These are phyloP conservation scores for Pogonomyrmex barbatus DNA, from an alignment of 1,140 invertebrate genomes.

Conservation along the genomic window DNA sequence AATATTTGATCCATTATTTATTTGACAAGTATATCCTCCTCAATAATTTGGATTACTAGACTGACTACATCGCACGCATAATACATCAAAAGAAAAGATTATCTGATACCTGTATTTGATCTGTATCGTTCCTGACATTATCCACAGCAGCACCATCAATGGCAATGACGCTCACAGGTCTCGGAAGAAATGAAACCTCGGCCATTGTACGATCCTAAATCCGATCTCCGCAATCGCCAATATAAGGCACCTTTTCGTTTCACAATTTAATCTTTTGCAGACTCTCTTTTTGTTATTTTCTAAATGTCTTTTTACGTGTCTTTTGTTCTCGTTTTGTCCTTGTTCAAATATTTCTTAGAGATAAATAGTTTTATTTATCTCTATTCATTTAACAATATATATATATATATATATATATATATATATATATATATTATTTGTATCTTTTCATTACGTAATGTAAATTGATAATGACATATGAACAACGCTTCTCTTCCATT, in stretches of 20 bases:
- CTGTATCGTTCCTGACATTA: slow-evolving; percentile 54
- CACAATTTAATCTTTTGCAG: not conserved
- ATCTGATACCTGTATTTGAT: slow-evolving; percentile 55
- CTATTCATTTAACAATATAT: no score
- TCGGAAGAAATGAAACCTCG: slow-evolving; percentile 83
- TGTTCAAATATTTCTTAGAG: not conserved
- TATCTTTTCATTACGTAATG: no score
- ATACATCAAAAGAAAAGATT: not conserved
- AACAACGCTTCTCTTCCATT: slow-evolving; percentile 7
- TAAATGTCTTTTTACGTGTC: not conserved
- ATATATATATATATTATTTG: no score
- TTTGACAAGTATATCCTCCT: not conserved
- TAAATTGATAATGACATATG: not conserved
- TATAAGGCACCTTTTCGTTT: slow-evolving; percentile 54
- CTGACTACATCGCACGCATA: not conserved
- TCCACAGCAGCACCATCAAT: slow-evolving; percentile 78
- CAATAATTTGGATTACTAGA: not conserved
- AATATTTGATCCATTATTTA: not conserved
- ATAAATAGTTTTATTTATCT: not conserved
- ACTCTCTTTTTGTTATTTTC: not conserved
- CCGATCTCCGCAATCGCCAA: slow-evolving; percentile 78
- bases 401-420: no score
- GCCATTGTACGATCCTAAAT: slow-evolving; percentile 83
- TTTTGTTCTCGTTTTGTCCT: not conserved
- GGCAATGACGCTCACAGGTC: slow-evolving; percentile 83